Evolutionary conservation across 1,140 invertebrate species (phyloP).

Genomic region (Brachionus angularis): DNA sequence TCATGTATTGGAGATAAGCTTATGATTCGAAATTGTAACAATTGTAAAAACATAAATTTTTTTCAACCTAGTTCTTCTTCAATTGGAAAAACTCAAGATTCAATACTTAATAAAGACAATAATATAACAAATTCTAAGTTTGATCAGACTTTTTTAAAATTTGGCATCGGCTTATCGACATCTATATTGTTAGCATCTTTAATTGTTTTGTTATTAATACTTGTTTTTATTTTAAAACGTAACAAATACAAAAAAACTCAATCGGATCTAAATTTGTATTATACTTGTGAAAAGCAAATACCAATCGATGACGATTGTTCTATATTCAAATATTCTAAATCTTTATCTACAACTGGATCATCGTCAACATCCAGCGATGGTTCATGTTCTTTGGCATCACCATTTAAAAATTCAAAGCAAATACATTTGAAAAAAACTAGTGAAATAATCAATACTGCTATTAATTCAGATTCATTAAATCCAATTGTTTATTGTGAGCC

Average conservation of each 20-base stretch:
- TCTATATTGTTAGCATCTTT: slow-evolving; percentile 16
- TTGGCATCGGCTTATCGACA: slow-evolving; percentile 6
- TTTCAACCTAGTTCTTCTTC: too few species aligned
- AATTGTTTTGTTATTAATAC: neutral
- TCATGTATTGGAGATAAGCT: slow-evolving; percentile 24
- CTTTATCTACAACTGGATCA: slow-evolving; percentile 10
- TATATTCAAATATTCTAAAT: slow-evolving; percentile 17
- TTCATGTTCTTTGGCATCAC: too few species aligned
- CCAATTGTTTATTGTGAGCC: slow-evolving; percentile 5
- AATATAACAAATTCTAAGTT: neutral
- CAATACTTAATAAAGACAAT: neutral
- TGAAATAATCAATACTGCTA: neutral
- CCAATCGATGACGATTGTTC: slow-evolving; percentile 20
- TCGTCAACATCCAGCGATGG: too few species aligned
- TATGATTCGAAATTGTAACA: slow-evolving; percentile 17
- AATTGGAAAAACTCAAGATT: too few species aligned
- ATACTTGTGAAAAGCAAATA: slow-evolving; percentile 38
- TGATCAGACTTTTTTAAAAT: slow-evolving; percentile 32
- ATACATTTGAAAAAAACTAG: neutral
- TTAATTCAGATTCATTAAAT: neutral
- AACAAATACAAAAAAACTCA: neutral
- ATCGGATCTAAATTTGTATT: slow-evolving; percentile 37
- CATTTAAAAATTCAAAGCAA: too few species aligned
- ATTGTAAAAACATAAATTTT: neutral
- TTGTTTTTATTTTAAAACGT: neutral